These are phyloP conservation scores for Oreochromis mossambicus DNA, from an alignment of 2,797 vertebrate species.

Conservation along the genomic window DNA sequence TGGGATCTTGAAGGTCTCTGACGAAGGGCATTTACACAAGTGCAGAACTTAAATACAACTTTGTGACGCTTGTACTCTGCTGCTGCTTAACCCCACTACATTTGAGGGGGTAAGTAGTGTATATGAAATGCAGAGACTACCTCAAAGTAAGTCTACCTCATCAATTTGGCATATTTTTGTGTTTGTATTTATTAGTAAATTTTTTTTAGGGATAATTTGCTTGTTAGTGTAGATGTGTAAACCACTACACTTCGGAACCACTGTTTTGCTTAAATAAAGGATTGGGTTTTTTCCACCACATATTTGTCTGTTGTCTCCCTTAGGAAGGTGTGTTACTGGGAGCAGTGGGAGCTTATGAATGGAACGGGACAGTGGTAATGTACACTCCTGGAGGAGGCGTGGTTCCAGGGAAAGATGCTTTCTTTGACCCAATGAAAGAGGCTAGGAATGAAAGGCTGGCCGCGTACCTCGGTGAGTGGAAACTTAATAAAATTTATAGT, in stretches of 20 bases:
- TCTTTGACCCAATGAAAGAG: constrained; percentile 74
- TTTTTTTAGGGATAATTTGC: neutral
- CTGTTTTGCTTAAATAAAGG: neutral
- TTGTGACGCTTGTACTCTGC: neutral
- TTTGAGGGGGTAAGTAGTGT: neutral
- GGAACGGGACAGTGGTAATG: constrained; percentile 96
- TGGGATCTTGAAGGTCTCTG: neutral
- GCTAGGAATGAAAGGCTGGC: constrained; percentile 85
- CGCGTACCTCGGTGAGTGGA: constrained; percentile 86
- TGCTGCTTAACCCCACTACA: neutral
- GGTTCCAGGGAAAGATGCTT: constrained; percentile 76
- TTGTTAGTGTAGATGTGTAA: neutral
- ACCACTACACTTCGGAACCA: neutral
- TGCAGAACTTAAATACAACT: neutral
- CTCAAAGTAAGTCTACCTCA: neutral
- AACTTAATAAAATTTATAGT: neutral
- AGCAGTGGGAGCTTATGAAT: constrained; percentile 95
- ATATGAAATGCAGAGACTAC: neutral
- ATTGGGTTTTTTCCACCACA: neutral
- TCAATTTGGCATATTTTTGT: no score
- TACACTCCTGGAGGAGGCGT: constrained; percentile 64
- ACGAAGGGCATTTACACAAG: neutral
- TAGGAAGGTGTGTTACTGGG: constrained; percentile 90
- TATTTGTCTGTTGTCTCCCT: neutral
- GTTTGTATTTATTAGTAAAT: no score